Base-by-base conservation (phyloP, 2,113 vertebrate genomes). In the Phalacrocorax aristotelis region DNA sequence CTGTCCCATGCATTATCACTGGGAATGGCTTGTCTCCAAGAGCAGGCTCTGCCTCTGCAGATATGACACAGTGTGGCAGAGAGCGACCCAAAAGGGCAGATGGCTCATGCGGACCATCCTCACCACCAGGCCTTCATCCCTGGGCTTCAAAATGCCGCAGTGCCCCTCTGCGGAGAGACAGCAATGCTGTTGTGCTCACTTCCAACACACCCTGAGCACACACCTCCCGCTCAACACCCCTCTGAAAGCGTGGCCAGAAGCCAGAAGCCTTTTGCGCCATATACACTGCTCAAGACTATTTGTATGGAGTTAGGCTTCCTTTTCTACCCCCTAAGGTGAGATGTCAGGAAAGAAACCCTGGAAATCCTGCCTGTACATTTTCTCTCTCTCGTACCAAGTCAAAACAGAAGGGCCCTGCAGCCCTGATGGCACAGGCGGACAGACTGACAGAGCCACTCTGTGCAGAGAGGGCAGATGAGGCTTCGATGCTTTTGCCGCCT, bases 161-260 rank as follows among this genome's bases (percentile, higher is more conserved):
- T 93, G 96, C 79, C 96, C 79, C 92, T 92, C 75, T 32, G 91
- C 9, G 72, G 95, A 55, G 74, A 70, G 64, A 5, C 36, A 19
- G 52, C 2, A 2, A 6, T 0, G 15, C 52, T 4, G 0, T 6
- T 12, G 46, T 20, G 5, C 70, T 60, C n/a, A 0, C 48, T 44
- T 66, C 62, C 86, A 58, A 0, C 15, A 1, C 48, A 17, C 17
- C 34, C 55, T 2, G 55, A 58, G 78, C 82, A 10, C 30, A 14
- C 68, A 17, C 13, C 76, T 64, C 58, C 62, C 18, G 46, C 16
- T 8, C 80, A 74, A 10, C 51, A 3, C 13, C 69, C 20, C 36
- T 38, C 13, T 3, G 17, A 27, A 22, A 72, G 74, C 80, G 13
- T 1, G 19, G 65, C 26, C 69, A 86, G 48, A 23, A 69, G 21